Evolutionary conservation across 2,113 vertebrate species (phyloP).

Genomic region (Riparia riparia): DNA sequence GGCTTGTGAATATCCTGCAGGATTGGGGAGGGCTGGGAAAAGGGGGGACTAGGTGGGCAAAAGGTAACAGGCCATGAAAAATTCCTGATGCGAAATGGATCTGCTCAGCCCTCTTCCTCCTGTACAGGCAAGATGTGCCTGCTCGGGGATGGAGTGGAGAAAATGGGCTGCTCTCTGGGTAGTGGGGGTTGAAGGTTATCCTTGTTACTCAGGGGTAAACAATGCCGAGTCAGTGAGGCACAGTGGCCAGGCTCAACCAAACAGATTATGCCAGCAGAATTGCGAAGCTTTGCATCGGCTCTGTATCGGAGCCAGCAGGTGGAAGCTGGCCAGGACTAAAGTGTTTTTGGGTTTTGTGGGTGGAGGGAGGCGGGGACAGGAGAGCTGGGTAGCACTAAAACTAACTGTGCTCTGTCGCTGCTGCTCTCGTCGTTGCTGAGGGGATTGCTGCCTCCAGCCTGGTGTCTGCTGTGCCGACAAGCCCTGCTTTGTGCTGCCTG

Average conservation of each 20-base stretch:
- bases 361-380: slow-evolving; percentile 79
- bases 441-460: slow-evolving; percentile 55
- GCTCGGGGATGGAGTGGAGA: not conserved
- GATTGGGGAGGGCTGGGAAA: not conserved
- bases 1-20: not conserved
- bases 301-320: slow-evolving; percentile 87
- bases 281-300: slow-evolving; percentile 75
- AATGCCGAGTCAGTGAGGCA: slow-evolving; percentile 75
- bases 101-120: not conserved
- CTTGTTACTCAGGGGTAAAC: slow-evolving; percentile 66
- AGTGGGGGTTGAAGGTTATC: slow-evolving; percentile 55
- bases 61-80: slow-evolving; percentile 8
- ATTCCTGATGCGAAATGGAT: not conserved
- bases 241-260: slow-evolving; percentile 71
- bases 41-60: accelerated
- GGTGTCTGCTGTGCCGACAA: slow-evolving; percentile 59
- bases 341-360: slow-evolving; percentile 77
- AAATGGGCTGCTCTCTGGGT: not conserved
- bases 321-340: slow-evolving; percentile 86
- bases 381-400: slow-evolving; percentile 74
- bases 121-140: not conserved
- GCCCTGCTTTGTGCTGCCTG: slow-evolving; percentile 44
- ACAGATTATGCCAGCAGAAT: slow-evolving; percentile 79
- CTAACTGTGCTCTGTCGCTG: slow-evolving; percentile 73
- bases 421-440: slow-evolving; percentile 53